Conservation (phyloP, 2,113 vertebrate species). For the Sinocyclocheilus anophthalmus region DNA sequence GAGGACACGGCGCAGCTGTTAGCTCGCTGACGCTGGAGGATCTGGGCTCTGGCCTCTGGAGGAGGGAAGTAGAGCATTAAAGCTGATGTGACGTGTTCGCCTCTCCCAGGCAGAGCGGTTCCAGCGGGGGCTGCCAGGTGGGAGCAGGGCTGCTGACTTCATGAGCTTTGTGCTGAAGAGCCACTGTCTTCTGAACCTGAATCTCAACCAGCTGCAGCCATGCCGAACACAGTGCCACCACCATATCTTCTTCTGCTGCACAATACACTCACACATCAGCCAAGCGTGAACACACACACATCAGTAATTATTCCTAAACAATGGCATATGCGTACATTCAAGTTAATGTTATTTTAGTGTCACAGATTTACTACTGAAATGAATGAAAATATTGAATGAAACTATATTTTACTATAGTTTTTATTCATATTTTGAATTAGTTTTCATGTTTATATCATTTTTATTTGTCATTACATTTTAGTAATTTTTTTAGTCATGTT, state of each 20-base stretch:
- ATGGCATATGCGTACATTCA: conserved; percentile 31
- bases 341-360: too few relatives aligned
- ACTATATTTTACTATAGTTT: not conserved
- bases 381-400: too few relatives aligned
- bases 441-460: not conserved
- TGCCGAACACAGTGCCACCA: conserved; percentile 52
- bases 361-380: not conserved
- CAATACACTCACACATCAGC: conserved; percentile 39
- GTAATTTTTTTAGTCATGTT: too few relatives aligned
- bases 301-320: conserved; percentile 38
- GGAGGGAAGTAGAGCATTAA: conserved; percentile 55
- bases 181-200: conserved; percentile 38
- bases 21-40: conserved; percentile 52
- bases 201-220: conserved; percentile 55
- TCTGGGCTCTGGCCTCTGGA: conserved; percentile 58
- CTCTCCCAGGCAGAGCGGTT: conserved; percentile 35
- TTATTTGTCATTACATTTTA: too few relatives aligned
- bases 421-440: not conserved
- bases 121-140: conserved; percentile 48
- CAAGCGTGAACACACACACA: conserved; percentile 35
- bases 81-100: conserved; percentile 55
- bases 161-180: conserved; percentile 51
- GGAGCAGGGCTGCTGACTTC: conserved; percentile 43
- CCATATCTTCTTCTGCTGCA: conserved; percentile 41
- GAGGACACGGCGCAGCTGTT: conserved; percentile 57